Conservation (phyloP, 2,888 invertebrate species). For the Hermaeophaga mercurialis region DNA sequence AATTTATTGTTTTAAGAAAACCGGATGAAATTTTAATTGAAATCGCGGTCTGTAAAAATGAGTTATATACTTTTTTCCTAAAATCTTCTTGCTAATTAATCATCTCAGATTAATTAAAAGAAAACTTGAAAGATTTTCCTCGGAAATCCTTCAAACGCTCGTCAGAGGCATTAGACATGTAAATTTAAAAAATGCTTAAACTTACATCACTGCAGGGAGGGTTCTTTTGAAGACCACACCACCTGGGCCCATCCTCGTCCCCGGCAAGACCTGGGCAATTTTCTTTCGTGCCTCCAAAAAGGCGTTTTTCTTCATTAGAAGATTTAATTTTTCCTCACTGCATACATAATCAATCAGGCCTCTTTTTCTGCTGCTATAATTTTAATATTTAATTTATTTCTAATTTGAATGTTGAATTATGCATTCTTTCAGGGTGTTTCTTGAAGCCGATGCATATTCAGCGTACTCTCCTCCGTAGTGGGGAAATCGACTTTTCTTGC, state of each 20-base stretch:
- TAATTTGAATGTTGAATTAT: constrained; percentile 61
- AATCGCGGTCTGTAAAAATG: constrained; percentile 6
- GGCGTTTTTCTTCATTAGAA: constrained; percentile 59
- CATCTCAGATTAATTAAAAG: constrained; percentile 33
- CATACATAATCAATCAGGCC: constrained; percentile 60
- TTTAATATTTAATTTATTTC: constrained; percentile 62
- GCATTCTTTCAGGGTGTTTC: constrained; percentile 55
- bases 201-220: constrained; percentile 33
- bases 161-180: constrained; percentile 53
- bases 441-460: constrained; percentile 53
- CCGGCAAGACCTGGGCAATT: constrained; percentile 46
- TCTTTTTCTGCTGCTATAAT: constrained; percentile 57
- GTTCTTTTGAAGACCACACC: constrained; percentile 35
- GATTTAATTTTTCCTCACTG: constrained; percentile 60
- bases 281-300: constrained; percentile 51
- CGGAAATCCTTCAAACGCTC: constrained; percentile 41
- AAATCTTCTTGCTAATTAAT: constrained; percentile 32
- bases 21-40: constrained; percentile 8
- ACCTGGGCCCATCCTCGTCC: constrained; percentile 40
- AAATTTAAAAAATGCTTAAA: constrained; percentile 50
- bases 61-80: constrained; percentile 19
- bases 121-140: constrained; percentile 31
- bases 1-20: too few relatives aligned
- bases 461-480: constrained; percentile 41
- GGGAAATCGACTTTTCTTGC: constrained; percentile 30